phyloP scores from a whole-genome alignment of 2,888 invertebrate species.

The Arctia plantaginis region DNA sequence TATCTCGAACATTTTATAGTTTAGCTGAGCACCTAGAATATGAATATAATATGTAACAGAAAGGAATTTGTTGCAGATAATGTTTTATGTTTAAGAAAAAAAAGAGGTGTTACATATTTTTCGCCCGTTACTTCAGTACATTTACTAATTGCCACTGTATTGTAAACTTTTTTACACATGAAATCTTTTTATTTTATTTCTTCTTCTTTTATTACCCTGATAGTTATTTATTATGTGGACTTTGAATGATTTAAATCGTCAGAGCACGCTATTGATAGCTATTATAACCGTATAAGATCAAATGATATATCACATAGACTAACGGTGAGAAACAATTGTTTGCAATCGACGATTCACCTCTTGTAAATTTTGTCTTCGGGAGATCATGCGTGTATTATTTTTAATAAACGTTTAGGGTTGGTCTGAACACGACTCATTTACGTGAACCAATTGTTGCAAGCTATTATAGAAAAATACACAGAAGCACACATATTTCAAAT shows the following conservation, averaged over 20 bases:
- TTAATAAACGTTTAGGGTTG: neutral
- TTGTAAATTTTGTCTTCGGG: conserved; percentile 5
- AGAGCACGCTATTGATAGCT: neutral
- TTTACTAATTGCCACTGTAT: neutral
- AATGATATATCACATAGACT: neutral
- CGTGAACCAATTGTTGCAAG: neutral
- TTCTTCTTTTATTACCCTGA: no score
- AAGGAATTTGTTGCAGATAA: neutral
- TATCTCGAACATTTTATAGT: conserved; percentile 58
- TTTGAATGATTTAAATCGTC: no score
- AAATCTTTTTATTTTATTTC: no score
- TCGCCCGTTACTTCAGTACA: neutral
- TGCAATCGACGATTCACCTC: neutral
- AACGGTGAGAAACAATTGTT: conserved; percentile 3
- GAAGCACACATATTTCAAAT: neutral
- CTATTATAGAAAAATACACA: neutral
- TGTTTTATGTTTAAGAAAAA: neutral
- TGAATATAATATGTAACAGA: neutral
- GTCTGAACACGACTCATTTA: neutral
- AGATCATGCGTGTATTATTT: conserved; percentile 4
- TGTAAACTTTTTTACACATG: neutral
- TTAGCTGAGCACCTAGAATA: conserved; percentile 11
- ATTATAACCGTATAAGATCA: neutral
- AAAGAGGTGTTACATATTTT: neutral
- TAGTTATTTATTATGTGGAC: no score